phyloP scores from a whole-genome alignment of 1,140 invertebrate genomes.

The Brachionus rubens region DNA sequence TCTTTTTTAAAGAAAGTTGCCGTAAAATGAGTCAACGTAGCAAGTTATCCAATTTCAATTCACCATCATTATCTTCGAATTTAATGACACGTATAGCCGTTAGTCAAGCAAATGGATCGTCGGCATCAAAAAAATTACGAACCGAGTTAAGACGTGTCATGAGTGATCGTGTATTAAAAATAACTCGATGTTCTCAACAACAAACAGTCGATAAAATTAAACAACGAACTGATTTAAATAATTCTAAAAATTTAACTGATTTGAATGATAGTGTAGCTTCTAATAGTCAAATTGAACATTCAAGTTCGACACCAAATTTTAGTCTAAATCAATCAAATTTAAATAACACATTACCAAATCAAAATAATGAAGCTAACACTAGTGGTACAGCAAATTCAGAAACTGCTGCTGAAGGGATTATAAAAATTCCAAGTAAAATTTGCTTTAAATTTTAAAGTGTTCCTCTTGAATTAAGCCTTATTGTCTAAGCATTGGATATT shows the following conservation, averaged over 20 bases:
- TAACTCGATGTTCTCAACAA: conserved; percentile 13
- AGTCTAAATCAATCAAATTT: background rate
- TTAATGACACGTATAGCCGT: background rate
- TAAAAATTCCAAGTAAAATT: too few species aligned
- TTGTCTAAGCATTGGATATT: too few species aligned
- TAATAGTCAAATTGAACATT: background rate
- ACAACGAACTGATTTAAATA: conserved; percentile 6
- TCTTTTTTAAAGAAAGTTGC: too few species aligned
- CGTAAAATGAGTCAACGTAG: too few species aligned
- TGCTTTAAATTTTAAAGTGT: too few species aligned
- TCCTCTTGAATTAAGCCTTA: too few species aligned
- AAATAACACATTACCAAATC: background rate
- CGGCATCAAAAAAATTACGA: conserved; percentile 12
- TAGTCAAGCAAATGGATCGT: background rate
- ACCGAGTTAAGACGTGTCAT: conserved; percentile 1
- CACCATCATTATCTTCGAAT: conserved; percentile 4
- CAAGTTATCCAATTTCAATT: background rate
- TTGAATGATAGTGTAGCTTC: background rate
- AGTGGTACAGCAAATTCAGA: background rate
- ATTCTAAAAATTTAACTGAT: background rate
- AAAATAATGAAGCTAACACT: background rate
- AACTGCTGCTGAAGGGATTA: too few species aligned
- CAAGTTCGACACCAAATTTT: conserved; percentile 11
- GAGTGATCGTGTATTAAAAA: conserved; percentile 39
- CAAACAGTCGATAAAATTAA: conserved; percentile 24